Base-by-base conservation (phyloP, 2,113 vertebrate genomes). In the Alethe diademata region DNA sequence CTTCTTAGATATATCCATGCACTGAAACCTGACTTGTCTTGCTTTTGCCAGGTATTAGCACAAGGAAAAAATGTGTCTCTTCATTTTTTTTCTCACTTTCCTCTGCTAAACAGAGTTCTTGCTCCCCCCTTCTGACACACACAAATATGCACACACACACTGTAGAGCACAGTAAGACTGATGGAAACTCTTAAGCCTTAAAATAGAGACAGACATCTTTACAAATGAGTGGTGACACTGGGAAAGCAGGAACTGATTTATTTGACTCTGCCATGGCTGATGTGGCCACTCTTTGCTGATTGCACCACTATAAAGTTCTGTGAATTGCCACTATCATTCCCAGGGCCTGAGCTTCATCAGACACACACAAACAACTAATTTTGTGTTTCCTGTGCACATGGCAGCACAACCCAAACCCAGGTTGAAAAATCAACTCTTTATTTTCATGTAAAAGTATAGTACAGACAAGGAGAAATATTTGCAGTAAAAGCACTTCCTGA, bases 1-100 rank as follows among this genome's bases (percentile, higher is more conserved):
- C 5, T 36, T 66, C 58, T 53, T 17, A 29, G 24, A 9, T 8
- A 16, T 0, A 7, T 12, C 19, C 67, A 76, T 2, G 29, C 20
- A 38, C 23, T 43, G 2, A 33, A 2, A 25, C 5, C 33, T 82
- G 33, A 16, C n/a, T 18, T 5, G 15, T n/a, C 51, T n/a, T 36
- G n/a, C 45, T 61, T 58, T 67, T 23, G 35, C 43, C n/a, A 60
- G 62, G 35, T 64, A 48, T 43, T 42, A 51, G 36, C 69, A 86
- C 26, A 12, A 53, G 35, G 29, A 28, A 42, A 61, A 87, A 73
- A 53, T 0, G 20, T 11, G 17, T 28, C 53, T 38, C 38, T n/a
- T 33, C 19, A 28, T 12, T 19, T 23, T 12, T 13, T 28, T 4
- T 17, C 65, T 7, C 42, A 54, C 42, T 48, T 38, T 22, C 36